phyloP scores from a whole-genome alignment of 2,797 vertebrate genomes.

The Pelobates cultripes region DNA sequence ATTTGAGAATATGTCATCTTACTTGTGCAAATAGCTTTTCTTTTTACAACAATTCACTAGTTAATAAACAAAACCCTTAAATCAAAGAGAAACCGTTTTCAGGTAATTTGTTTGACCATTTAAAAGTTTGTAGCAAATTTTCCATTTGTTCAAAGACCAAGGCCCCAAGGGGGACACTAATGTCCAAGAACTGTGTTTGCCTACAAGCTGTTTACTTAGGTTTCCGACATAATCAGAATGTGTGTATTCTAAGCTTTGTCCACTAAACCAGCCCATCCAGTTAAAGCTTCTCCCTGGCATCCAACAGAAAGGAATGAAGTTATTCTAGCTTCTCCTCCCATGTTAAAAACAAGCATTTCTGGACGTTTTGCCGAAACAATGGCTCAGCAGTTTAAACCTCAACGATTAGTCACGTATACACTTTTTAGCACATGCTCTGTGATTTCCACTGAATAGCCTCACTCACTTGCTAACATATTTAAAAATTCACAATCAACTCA shows the following conservation, averaged over 20 bases:
- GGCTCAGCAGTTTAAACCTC: too few relatives aligned
- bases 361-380: background rate
- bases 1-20: too few relatives aligned
- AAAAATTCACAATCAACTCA: too few relatives aligned
- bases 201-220: constrained; percentile 4
- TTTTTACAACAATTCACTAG: too few relatives aligned
- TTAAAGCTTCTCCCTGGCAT: constrained; percentile 12
- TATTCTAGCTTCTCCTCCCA: constrained; percentile 18
- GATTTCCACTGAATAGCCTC: too few relatives aligned
- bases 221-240: background rate
- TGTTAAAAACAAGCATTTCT: constrained; percentile 25
- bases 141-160: background rate
- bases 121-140: background rate
- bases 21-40: too few relatives aligned
- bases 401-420: too few relatives aligned
- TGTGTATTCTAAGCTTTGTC: constrained; percentile 30
- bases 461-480: too few relatives aligned
- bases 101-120: too few relatives aligned
- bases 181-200: background rate
- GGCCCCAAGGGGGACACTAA: background rate
- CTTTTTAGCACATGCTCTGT: too few relatives aligned
- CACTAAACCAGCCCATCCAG: constrained; percentile 23
- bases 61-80: too few relatives aligned
- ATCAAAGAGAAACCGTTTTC: too few relatives aligned
- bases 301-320: constrained; percentile 34